Evolutionary conservation across 2,113 vertebrate genomes (phyloP), one percentile per base, ranked within the genome.

Genomic region (Gymnogyps californianus): DNA sequence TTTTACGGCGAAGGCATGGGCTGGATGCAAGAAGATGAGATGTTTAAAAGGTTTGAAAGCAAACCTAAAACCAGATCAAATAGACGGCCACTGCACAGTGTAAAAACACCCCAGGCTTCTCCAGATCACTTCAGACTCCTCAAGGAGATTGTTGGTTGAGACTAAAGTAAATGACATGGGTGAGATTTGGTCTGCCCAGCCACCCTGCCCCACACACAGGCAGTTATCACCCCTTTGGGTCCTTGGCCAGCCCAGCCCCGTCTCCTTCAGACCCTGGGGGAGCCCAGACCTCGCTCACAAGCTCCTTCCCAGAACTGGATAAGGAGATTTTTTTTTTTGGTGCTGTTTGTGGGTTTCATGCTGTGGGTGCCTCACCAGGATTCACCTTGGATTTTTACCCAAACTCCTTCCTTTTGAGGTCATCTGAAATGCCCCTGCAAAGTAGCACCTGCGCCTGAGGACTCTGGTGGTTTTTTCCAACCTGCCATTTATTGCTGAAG

Each of bases 21-120:
- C 71, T 65, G 64, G 55, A 59, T 32, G 78, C 1, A 38, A 67
- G 92, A 22, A 67, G 66, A 83, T 65, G 83, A 81, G 93, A 62
- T 46, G 67, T 74, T 81, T 88, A 80, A 93, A 83, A 76, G 95
- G 88, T 89, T 46, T 93, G 76, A 93, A 86, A 89, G 90, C 66
- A 85, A 93, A 93, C 70, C 62, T 80, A 32, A 92, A 90, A 55
- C 54, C 79, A 90, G 54, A 89, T 54, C 58, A 89, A 90, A 92
- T 51, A 69, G 78, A 21, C 65, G 83, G 54, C 29, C 54, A 20
- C 66, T 17, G 44, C 42, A 16, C 5, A 24, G 54, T 38, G 20
- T 69, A 52, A 94, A 92, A 90, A 16, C 62, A 61, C 13, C 20
- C 31, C 62, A 34, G 66, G 34, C 76, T 80, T 21, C 71, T 95